A percentile compares a stretch with the other conserved stretches of the same genome.
phyloP scores from a whole-genome alignment of 2,797 vertebrate genomes.

The Xenops minutus region DNA sequence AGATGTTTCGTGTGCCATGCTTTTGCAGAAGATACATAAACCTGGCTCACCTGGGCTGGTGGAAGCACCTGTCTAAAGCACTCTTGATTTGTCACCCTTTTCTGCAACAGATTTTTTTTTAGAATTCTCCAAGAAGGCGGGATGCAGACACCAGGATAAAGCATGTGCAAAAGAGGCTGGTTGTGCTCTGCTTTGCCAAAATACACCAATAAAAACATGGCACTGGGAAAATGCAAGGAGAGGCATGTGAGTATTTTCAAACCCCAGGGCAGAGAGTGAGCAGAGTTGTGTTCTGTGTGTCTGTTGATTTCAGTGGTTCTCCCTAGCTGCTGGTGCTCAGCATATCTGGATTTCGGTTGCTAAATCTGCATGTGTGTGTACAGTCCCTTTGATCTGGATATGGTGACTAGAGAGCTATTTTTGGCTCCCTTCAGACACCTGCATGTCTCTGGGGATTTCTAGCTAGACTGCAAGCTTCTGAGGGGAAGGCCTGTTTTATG shows the following conservation, averaged over 20 bases:
- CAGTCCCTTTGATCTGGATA: neutral
- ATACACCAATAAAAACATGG: neutral
- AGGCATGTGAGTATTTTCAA: neutral
- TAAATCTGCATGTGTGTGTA: neutral
- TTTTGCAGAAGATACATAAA: neutral
- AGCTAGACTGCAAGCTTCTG: neutral
- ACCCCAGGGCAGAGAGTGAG: neutral
- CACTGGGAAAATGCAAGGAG: neutral
- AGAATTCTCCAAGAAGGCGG: neutral
- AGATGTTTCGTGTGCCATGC: neutral
- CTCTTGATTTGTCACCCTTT: neutral
- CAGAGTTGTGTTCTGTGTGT: neutral
- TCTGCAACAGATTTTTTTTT: neutral
- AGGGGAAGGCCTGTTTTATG: neutral
- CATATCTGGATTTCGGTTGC: neutral
- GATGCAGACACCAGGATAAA: neutral
- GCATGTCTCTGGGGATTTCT: neutral
- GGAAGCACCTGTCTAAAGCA: neutral
- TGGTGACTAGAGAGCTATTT: neutral
- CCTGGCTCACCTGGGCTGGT: neutral
- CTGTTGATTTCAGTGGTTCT: neutral
- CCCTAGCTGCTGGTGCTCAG: neutral
- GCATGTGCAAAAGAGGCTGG: neutral
- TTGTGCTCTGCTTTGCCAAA: neutral
- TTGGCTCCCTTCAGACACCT: slow-evolving; percentile 18